Base-by-base conservation (phyloP, 2,888 invertebrate genomes). In the Hirtodrosophila confusa region DNA sequence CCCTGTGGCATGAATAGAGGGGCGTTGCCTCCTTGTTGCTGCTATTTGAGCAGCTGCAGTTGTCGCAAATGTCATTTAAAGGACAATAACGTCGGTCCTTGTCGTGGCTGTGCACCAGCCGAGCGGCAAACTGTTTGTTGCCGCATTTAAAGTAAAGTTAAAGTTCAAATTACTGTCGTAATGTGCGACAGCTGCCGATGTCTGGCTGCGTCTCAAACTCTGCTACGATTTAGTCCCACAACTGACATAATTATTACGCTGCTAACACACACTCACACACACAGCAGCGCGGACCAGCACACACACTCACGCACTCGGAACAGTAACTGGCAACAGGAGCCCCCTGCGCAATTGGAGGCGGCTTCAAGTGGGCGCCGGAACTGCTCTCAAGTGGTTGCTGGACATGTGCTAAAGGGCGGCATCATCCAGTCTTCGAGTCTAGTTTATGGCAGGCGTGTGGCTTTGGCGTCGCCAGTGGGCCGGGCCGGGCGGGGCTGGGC, bases 51-150 rank as follows among this genome's bases (percentile, higher is more conserved):
- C 62, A 62, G 62, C 49, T 76, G 85, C 83, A 85, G 70, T 73
- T 55, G 54, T 62, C 70, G 75, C 72, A 86, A 87, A 84, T 87
- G 84, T 84, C 84, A 84, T 84, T 87, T 84, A 85, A 71, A 84
- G 84, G 84, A 86, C 84, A 87, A 70, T 84, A 79, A 87, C 69
- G 79, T 69, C 77, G 70, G 24, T 55, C 43, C 72, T 68, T 47
- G 37, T 40, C 64, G 39, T 44, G 43, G 51, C 51, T 58, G 35
- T 17, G 17, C 17, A 17, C 17, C 17, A 17, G 10, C 23, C 11
- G 17, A 10, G 29, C 44, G 12, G 10, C 40, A 41, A 54, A 51
- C 61, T 45, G 47, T 53, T 45, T 48, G 33, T 40, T 66, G 45
- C 50, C 72, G 54, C 79, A 72, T 78, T 84, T 85, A 84, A 86